A percentile compares a stretch with the other conserved stretches of the same genome.
These are phyloP conservation scores for Enteromius fasciolatus DNA, from an alignment of 2,797 vertebrate genomes.

Conservation along the genomic window DNA sequence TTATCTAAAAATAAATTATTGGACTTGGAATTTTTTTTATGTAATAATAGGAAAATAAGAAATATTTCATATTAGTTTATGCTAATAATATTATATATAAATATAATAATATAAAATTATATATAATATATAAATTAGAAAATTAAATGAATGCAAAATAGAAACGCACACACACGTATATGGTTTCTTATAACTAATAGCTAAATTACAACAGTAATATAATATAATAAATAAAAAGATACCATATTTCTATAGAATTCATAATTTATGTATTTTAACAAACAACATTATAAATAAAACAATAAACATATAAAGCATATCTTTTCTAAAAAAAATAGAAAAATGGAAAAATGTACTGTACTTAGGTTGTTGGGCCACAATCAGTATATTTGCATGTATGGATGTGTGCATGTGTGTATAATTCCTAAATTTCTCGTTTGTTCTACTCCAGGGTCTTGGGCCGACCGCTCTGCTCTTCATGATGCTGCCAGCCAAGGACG, in stretches of 20 bases:
- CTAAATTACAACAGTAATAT: neutral
- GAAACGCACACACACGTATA: neutral
- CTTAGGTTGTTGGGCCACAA: neutral
- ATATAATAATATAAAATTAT: too few species aligned
- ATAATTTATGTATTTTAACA: neutral
- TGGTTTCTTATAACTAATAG: neutral
- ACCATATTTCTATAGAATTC: neutral
- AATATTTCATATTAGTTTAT: neutral
- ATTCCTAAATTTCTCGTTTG: neutral
- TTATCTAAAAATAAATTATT: neutral
- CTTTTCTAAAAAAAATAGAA: neutral
- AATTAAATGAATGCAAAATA: neutral
- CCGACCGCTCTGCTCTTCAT: slow-evolving; percentile 91
- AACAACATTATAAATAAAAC: neutral
- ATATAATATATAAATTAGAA: too few species aligned
- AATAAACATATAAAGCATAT: neutral
- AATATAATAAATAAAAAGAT: neutral
- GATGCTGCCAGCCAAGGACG: slow-evolving; percentile 94
- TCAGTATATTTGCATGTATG: neutral
- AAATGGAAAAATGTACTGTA: neutral
- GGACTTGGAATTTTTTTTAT: too few species aligned
- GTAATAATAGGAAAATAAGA: neutral
- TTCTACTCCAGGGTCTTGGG: slow-evolving; percentile 87
- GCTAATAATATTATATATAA: neutral
- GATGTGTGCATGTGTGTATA: neutral